Base-by-base conservation (phyloP, 1,140 invertebrate species). In the Drosophila tsacasi region DNA sequence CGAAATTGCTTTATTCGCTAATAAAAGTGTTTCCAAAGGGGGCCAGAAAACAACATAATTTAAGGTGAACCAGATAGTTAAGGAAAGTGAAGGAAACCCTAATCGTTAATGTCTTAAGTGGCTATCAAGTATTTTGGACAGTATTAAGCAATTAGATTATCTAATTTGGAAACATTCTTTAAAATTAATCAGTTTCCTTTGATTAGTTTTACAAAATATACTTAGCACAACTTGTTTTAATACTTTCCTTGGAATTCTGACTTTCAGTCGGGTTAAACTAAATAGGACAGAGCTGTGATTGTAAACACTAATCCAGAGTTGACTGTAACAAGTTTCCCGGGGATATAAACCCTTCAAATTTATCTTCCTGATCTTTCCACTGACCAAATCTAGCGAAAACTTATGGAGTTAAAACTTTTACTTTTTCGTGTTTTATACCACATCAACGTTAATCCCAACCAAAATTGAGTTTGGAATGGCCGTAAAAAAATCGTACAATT, bases 371-470 rank as follows among this genome's bases (percentile, higher is more conserved):
- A 54, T 71, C 49, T 55, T 66, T 23, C 8, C 5, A 35, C 30
- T 60, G 66, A n/a, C 37, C 65, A 67, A 65, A 59, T 79, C 73
- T 54, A 57, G 46, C 60, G 37, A 21, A 73, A 75, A 75, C 47
- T 81, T 78, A n/a, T 58, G 25, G 39, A 75, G 72, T 62, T 44
- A 42, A 79, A 69, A 71, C 66, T 69, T 77, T 69, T 17, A 54
- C 64, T 74, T 64, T 58, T 42, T 8, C 21, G 27, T 23, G 37
- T 79, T 89, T 81, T 89, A 89, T 84, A 76, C 81, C 77, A 72
- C 75, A 84, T 90, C 85, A 79, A 68, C 69, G 65, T 79, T 90
- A 89, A 89, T 89, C 85, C 85, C 63, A 84, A 75, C 74, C 84
- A 76, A 89, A 87, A 89, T 87, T 81, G 77, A 78, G 84, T 89